Base-by-base conservation (phyloP, 1,140 invertebrate species). In the Zeugodacus cucurbitae region DNA sequence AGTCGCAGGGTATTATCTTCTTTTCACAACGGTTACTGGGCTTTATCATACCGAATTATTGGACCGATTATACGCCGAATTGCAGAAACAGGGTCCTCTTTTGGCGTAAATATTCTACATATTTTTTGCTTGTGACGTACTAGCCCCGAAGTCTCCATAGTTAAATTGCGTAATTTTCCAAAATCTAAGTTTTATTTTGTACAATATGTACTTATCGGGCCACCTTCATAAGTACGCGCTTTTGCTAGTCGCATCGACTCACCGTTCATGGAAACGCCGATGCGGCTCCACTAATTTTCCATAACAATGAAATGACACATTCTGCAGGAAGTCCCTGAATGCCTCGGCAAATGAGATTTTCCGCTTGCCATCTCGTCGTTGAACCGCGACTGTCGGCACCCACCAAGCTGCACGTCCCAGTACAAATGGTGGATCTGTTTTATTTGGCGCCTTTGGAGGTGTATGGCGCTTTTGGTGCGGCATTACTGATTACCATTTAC, bases 291-390 rank as follows among this genome's bases (percentile, higher is more conserved):
- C 92, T 90, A 93, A 91, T 91, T 92, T 93, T 87, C 90, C 89
- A 89, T 93, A 93, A 91, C 92, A 92, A 91, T 93, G 92, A 87
- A 93, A 93, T 82, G 92, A 93, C 70, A 93, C 89, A 89, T 93
- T 93, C 64, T 90, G 88, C 89, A 93, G 89, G 85, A 93, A 93
- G 90, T 92, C 92, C 91, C 91, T 93, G 89, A 93, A 89, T 86
- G 90, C 92, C 78, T 89, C 90, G 54, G 90, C 89, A 90, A 93
- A 93, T 89, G 91, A 89, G 89, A 91, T 90, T 90, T 92, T 92
- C 89, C 89, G 91, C 90, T 86, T 85, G 62, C n/a, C 20, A 88
- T 86, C 78, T 29, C 86, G 62, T 10, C 67, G 44, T 82, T 64
- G 0, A 70, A 70, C 37, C 62, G 85, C 59, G 17, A 89, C 90